Evolutionary conservation across 23 tunicate species (phyloP), one percentile per base, ranked within the genome.

Genomic region (Styela clava): DNA sequence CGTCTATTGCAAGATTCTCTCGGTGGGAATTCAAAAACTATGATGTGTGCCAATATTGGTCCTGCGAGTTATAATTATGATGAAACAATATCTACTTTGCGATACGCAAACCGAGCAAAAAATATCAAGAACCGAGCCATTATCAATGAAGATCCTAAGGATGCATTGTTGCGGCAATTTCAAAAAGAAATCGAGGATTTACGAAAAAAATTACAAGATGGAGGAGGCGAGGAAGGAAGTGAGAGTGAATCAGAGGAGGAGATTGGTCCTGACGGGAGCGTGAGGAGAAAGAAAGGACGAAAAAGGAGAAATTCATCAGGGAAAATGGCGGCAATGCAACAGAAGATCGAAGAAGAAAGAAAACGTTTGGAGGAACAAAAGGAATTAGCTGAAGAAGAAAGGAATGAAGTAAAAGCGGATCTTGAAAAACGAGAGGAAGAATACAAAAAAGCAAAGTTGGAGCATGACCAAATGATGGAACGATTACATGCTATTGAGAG

Each of bases 31-130:
- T 93, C 99, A 25, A 96, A 96, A 73, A 96, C 99, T 2, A 67
- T 96, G 74, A 96, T 96, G 98, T 93, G 98, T 74, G 99, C 99
- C 28, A 95, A 89, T 64, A 83, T 95, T 73, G 99, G 99, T 22
- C 99, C 99, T 7, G 99, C 99, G 1, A 90, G 79, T 44, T 95
- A 95, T 77, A 95, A 95, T 68, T 95, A 89, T 78, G 99, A 95
- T 56, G 99, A 95, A 86, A 89, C 99, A 61, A 83, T 95, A 30
- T 95, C 99, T 25, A 95, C 99, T 18, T 36, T 95, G 37, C 86
- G 99, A 0, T 95, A 95, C 72, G 99, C 99, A 9, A 95, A 95
- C 74, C 89, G 99, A 63, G 99, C 99, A 12, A 95, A 95, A 83
- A 95, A 95, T 63, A 95, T 95, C 78, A 89, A 95, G 78, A 95